phyloP scores from a whole-genome alignment of 2,888 invertebrate genomes.

The Ornithoptera priamus region DNA sequence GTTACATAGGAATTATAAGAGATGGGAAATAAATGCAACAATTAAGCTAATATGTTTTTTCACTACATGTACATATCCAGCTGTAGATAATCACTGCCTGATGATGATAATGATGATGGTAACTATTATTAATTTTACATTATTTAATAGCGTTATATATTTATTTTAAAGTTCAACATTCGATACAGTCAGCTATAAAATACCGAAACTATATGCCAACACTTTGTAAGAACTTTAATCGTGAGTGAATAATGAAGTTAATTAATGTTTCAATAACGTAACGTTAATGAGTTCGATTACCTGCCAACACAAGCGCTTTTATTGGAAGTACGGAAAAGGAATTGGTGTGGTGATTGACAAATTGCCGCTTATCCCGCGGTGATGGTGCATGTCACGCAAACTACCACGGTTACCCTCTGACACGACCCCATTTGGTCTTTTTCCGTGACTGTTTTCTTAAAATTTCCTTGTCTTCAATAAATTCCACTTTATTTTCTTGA shows the following conservation, averaged over 20 bases:
- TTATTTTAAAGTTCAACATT: too few relatives aligned
- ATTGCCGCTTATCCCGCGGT: conserved; percentile 63
- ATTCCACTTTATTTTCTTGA: too few relatives aligned
- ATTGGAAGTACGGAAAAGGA: conserved; percentile 38
- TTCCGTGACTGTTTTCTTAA: conserved; percentile 20
- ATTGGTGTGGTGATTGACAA: conserved; percentile 69
- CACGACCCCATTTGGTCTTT: conserved; percentile 37
- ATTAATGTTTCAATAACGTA: conserved; percentile 4
- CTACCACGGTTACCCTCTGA: conserved; percentile 29
- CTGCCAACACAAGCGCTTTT: conserved; percentile 41
- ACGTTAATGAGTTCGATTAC: conserved; percentile 20
- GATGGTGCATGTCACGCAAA: conserved; percentile 51
- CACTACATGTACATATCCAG: too few relatives aligned
- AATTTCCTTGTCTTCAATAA: too few relatives aligned
- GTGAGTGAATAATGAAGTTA: conserved; percentile 8
- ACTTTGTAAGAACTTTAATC: conserved; percentile 1
- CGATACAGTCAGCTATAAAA: too few relatives aligned
- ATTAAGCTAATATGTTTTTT: too few relatives aligned
- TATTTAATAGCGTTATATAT: too few relatives aligned
- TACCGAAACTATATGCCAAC: not conserved
- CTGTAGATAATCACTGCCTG: too few relatives aligned
- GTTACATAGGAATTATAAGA: too few relatives aligned
- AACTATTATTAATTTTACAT: too few relatives aligned
- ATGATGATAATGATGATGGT: too few relatives aligned
- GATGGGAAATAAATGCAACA: too few relatives aligned